Evolutionary conservation across 35 echinoderm and acorn worm species (phyloP).

Genomic region (Heliocidaris tuberculata): DNA sequence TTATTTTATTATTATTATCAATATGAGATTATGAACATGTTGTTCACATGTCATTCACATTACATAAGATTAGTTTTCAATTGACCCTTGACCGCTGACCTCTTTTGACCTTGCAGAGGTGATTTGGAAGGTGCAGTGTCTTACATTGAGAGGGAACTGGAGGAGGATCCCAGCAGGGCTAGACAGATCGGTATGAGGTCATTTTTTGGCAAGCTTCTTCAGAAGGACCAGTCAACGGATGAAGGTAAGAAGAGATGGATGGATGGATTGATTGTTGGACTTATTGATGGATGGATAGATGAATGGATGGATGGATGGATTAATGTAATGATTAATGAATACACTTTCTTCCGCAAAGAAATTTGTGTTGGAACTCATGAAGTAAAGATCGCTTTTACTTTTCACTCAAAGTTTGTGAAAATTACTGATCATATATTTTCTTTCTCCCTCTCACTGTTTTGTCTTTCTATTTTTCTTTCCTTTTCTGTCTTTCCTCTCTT

Average conservation of each 20-base stretch:
- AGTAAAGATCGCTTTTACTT: too few relatives aligned
- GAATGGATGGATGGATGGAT: too few relatives aligned
- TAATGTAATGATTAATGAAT: too few relatives aligned
- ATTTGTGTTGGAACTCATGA: background rate
- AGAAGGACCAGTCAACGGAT: conserved; percentile 36
- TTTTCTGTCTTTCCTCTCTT: background rate
- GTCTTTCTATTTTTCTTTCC: background rate
- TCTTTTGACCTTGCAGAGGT: conserved; percentile 45
- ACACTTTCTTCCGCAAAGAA: background rate
- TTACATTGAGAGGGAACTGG: conserved; percentile 68
- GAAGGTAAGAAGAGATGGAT: conserved; percentile 48
- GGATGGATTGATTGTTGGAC: too few relatives aligned
- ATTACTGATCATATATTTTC: background rate
- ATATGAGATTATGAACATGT: too few relatives aligned
- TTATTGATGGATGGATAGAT: background rate
- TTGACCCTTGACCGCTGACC: background rate
- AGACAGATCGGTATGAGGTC: conserved; percentile 67
- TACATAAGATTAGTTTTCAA: too few relatives aligned
- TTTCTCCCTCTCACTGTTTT: background rate
- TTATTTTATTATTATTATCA: too few relatives aligned
- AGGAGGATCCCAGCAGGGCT: conserved; percentile 36
- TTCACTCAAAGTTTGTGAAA: too few relatives aligned
- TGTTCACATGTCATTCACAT: too few relatives aligned
- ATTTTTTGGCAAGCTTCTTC: conserved; percentile 62
- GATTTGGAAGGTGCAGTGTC: conserved; percentile 60